Evolutionary conservation across 1,140 invertebrate species (phyloP).

Genomic region (Wiebesia pumilae): DNA sequence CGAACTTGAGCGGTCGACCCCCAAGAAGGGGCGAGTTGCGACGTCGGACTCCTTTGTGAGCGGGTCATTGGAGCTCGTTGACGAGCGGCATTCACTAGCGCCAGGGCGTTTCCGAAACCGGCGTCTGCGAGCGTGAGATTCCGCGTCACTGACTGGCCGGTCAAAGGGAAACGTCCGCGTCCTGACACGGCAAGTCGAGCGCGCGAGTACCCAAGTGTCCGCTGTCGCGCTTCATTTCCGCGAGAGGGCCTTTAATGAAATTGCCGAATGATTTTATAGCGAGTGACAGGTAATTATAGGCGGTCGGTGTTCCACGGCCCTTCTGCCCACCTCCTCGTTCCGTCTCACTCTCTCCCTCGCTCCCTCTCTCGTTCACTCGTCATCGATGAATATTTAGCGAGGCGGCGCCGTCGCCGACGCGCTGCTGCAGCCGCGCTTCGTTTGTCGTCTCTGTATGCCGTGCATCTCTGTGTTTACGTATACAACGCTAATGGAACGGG

Average conservation of each 20-base stretch:
- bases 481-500: neutral
- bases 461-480: constrained; percentile 13
- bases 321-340: neutral
- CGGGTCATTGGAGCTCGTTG: constrained; percentile 27
- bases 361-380: constrained; percentile 52
- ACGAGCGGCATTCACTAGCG: constrained; percentile 42
- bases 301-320: constrained; percentile 46
- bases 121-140: constrained; percentile 45
- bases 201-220: constrained; percentile 20
- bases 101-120: constrained; percentile 43
- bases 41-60: constrained; percentile 16
- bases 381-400: constrained; percentile 53
- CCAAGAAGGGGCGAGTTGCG: neutral
- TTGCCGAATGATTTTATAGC: constrained; percentile 72
- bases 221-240: constrained; percentile 42
- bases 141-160: constrained; percentile 22
- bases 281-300: constrained; percentile 71
- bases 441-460: constrained; percentile 56
- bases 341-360: no score
- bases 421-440: constrained; percentile 22
- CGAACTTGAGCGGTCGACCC: neutral
- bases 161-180: constrained; percentile 40
- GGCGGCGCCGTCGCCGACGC: constrained; percentile 23
- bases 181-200: neutral
- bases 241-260: constrained; percentile 65